Base-by-base conservation (phyloP, 2,113 vertebrate genomes). In the Rhea americana region DNA sequence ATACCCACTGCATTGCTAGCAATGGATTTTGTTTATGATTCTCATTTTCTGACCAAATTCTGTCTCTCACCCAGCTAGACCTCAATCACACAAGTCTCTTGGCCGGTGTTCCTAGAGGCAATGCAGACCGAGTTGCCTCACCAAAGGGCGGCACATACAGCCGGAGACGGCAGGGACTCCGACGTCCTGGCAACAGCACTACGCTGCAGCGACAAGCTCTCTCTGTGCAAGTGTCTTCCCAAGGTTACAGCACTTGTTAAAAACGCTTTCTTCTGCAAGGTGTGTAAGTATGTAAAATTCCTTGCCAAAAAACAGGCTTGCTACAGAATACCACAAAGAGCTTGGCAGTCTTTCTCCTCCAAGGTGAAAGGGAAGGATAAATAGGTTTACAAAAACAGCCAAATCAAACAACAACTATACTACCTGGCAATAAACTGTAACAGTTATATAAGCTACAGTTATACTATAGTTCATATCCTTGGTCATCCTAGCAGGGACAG, bases 341-440 rank as follows among this genome's bases (percentile, higher is more conserved):
- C 55, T 73, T 1, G 2, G 39, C 80, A 81, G 63, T 35, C 73
- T 50, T 70, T 9, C n/a, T 75, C 19, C 68, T 91, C 79, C 76
- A 87, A 93, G 78, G 93, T 92, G 87, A 95, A 94, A 91, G 50
- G 37, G 55, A 91, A 95, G 76, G 79, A 91, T 67, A 92, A 93
- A 89, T 3, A 25, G 35, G 53, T 91, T 91, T 77, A 78, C 37
- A 30, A 76, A 72, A 78, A 82, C 74, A 93, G 79, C 68, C 90
- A 93, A 87, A 79, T 84, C 88, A 94, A 95, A 92, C 78, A 87
- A 81, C 76, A 87, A 45, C 77, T 50, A 51, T 19, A 32, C 55
- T 0, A 1, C 66, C 58, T 1, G 3, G 45, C 72, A 88, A 80
- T 12, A 65, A 82, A 76, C 77, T 73, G 2, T 47, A 85, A 73